phyloP scores from a whole-genome alignment of 1,140 invertebrate species.

The Neotoxoptera formosana region DNA sequence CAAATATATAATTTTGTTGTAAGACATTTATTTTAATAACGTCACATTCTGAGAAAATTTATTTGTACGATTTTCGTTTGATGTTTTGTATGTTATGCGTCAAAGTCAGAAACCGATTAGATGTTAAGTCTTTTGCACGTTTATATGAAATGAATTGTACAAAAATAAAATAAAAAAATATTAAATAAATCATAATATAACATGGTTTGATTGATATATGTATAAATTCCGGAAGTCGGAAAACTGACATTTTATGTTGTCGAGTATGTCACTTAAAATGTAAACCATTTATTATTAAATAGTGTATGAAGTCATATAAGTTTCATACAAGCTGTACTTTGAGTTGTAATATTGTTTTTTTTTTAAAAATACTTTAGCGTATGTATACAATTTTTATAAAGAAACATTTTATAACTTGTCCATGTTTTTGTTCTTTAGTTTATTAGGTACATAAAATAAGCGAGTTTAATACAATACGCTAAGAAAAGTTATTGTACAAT shows the following conservation, averaged over 20 bases:
- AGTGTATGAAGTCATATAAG: neutral
- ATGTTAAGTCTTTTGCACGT: neutral
- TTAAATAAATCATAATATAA: constrained; percentile 12
- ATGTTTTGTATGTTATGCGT: neutral
- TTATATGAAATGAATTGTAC: neutral
- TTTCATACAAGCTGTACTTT: neutral
- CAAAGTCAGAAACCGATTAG: constrained; percentile 14
- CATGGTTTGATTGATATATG: neutral
- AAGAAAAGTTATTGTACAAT: neutral
- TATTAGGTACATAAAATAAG: no score
- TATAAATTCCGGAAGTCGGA: neutral
- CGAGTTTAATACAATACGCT: no score
- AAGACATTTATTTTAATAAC: neutral
- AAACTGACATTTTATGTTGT: neutral
- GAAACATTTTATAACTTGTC: neutral
- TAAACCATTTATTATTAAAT: constrained; percentile 11
- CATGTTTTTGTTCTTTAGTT: no score
- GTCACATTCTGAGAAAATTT: neutral
- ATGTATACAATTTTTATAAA: no score
- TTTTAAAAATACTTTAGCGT: neutral
- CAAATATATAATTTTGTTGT: neutral
- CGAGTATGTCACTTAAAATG: neutral
- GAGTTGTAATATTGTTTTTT: neutral
- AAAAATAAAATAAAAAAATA: neutral
- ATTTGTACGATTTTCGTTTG: constrained; percentile 6